Conservation (phyloP, 2,797 vertebrate genomes). For the Toxotes lorentzi region DNA sequence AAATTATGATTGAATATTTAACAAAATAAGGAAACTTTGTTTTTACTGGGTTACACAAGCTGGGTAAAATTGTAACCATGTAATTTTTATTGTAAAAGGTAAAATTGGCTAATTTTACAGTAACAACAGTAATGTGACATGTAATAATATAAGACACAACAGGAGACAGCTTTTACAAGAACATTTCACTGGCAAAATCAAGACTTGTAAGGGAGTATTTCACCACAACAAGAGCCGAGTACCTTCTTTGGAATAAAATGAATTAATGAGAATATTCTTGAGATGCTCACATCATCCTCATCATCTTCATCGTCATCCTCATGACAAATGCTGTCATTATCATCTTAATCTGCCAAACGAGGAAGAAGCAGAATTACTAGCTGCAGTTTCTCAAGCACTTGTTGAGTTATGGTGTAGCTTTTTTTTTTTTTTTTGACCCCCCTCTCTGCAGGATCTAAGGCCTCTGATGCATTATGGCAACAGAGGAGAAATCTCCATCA, state of each 20-base stretch:
- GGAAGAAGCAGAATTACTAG: constrained; percentile 41
- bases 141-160: too few relatives aligned
- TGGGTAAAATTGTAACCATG: too few relatives aligned
- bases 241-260: neutral
- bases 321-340: constrained; percentile 34
- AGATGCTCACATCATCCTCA: constrained; percentile 1
- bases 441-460: neutral
- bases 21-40: too few relatives aligned
- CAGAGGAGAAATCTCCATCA: constrained; percentile 66
- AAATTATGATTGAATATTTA: too few relatives aligned
- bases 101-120: too few relatives aligned
- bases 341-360: constrained; percentile 28
- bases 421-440: neutral
- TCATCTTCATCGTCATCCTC: constrained; percentile 21
- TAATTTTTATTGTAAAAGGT: too few relatives aligned
- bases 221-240: neutral
- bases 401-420: constrained; percentile 43
- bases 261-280: neutral
- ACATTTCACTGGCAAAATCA: too few relatives aligned
- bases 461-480: constrained; percentile 53
- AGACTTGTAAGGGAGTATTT: too few relatives aligned
- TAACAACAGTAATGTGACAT: too few relatives aligned
- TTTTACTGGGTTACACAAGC: too few relatives aligned
- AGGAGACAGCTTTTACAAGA: too few relatives aligned
- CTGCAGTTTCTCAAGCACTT: constrained; percentile 45